Evolutionary conservation across 2,888 invertebrate genomes (phyloP).

Genomic region (Thymelicus acteon): DNA sequence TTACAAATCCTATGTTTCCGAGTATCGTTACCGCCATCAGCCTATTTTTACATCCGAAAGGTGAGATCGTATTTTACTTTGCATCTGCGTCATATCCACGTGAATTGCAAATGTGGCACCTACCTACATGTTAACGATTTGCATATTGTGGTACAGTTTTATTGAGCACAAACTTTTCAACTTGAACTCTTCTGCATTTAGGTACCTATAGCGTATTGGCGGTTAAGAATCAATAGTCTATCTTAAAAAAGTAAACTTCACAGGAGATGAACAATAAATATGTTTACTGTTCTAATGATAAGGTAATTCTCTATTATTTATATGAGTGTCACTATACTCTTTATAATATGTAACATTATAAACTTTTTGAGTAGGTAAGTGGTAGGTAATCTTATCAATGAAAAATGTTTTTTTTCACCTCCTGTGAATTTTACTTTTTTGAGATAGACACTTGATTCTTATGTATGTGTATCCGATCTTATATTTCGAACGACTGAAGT

Average conservation of each 20-base stretch:
- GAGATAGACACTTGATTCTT: too few relatives aligned
- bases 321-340: too few relatives aligned
- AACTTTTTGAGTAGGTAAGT: too few relatives aligned
- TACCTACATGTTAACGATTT: conserved; percentile 8
- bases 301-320: too few relatives aligned
- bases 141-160: conserved; percentile 9
- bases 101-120: conserved; percentile 9
- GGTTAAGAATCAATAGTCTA: too few relatives aligned
- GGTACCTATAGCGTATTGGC: neutral
- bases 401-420: too few relatives aligned
- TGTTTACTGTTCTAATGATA: too few relatives aligned
- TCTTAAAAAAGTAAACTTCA: too few relatives aligned
- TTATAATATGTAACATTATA: too few relatives aligned
- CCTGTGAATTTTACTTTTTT: too few relatives aligned
- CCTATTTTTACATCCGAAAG: conserved; percentile 10
- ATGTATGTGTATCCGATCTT: neutral
- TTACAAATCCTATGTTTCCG: conserved; percentile 8
- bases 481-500: neutral
- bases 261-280: too few relatives aligned
- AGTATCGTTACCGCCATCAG: conserved; percentile 1
- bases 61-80: conserved; percentile 14
- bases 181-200: conserved; percentile 2
- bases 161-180: neutral
- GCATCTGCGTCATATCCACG: conserved; percentile 14
- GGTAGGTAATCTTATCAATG: too few relatives aligned